Percentiles rank a stretch among this genome's conserved stretches.
Evolutionary conservation across 2,888 invertebrate genomes (phyloP).

Genomic region (Mesochorus sp.): DNA sequence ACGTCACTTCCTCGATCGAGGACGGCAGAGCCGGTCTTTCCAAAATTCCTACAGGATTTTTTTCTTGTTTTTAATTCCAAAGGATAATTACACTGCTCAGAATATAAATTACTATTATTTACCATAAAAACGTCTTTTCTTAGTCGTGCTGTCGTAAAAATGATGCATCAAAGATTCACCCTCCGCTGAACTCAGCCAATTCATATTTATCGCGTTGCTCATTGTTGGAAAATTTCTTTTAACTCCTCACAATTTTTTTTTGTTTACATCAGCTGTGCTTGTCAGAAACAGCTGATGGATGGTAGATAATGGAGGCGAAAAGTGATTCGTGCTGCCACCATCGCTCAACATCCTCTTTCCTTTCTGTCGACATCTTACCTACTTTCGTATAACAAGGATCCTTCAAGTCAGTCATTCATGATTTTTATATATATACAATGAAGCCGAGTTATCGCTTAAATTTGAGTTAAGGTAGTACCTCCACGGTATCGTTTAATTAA

Average conservation of each 20-base stretch:
- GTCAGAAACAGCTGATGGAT: neutral
- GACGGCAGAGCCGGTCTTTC: conserved; percentile 83
- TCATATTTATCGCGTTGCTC: conserved; percentile 72
- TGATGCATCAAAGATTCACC: conserved; percentile 75
- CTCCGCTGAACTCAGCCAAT: conserved; percentile 74
- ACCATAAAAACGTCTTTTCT: conserved; percentile 75
- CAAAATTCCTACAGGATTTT: conserved; percentile 84
- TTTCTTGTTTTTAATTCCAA: too few relatives aligned
- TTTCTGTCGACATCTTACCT: neutral
- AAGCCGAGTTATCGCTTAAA: too few relatives aligned
- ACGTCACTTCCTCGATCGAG: conserved; percentile 83
- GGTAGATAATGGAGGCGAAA: too few relatives aligned
- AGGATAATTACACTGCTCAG: too few relatives aligned
- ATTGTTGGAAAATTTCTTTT: conserved; percentile 37
- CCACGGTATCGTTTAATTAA: too few relatives aligned
- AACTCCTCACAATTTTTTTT: neutral
- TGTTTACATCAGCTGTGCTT: neutral
- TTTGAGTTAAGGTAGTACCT: too few relatives aligned
- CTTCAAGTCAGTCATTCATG: neutral
- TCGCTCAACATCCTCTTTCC: neutral
- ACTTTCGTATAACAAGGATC: neutral
- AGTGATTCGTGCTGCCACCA: conserved; percentile 2
- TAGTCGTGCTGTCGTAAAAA: conserved; percentile 72
- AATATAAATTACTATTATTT: conserved; percentile 23
- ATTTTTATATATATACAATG: neutral